phyloP scores from a whole-genome alignment of 2,888 invertebrate genomes.

The Mantis religiosa region DNA sequence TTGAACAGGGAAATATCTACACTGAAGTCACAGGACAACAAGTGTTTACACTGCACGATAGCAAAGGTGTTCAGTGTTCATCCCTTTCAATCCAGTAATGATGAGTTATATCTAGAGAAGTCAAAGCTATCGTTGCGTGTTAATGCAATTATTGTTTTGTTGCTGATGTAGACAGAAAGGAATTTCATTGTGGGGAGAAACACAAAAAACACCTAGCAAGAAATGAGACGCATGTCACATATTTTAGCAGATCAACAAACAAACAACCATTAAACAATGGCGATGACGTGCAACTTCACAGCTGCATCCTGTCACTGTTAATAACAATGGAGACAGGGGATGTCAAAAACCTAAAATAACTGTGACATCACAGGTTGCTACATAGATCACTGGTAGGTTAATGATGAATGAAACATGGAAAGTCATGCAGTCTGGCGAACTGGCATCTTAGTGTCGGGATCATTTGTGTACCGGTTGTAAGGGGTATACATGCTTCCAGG shows the following conservation, averaged over 20 bases:
- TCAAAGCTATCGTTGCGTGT: not conserved
- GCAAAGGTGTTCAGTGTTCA: too few species aligned
- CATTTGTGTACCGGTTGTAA: too few species aligned
- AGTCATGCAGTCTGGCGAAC: too few species aligned
- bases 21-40: too few species aligned
- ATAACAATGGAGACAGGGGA: not conserved
- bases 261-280: not conserved
- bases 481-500: too few species aligned
- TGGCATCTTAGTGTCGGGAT: too few species aligned
- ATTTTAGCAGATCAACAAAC: not conserved
- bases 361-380: not conserved
- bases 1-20: too few species aligned
- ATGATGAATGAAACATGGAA: too few species aligned
- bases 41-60: too few species aligned
- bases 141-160: not conserved
- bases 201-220: not conserved
- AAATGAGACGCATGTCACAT: not conserved
- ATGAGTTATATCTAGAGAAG: not conserved
- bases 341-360: not conserved
- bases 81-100: not conserved
- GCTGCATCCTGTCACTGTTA: too few species aligned
- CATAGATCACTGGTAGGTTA: too few species aligned
- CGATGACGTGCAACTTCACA: not conserved
- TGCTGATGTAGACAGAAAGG: not conserved
- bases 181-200: not conserved